Evolutionary conservation across 2,888 invertebrate genomes (phyloP).

Genomic region (Torymus aiolomorphi): DNA sequence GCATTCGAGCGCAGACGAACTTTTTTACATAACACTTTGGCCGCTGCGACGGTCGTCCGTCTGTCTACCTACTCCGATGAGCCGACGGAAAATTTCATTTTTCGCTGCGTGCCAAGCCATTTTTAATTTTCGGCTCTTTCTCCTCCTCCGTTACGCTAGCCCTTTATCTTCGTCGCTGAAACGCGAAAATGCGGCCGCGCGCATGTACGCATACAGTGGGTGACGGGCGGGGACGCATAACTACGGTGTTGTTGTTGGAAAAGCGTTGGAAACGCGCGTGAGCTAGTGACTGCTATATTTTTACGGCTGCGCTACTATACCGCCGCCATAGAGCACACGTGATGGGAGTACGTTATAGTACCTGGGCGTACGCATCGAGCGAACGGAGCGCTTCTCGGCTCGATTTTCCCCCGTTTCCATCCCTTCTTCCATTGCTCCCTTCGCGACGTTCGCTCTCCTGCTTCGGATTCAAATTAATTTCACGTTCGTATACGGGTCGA

Average conservation of each 20-base stretch:
- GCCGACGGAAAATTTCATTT: not conserved
- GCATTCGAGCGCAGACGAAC: slow-evolving; percentile 18
- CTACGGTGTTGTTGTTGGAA: not conserved
- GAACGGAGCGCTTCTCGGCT: slow-evolving; percentile 35
- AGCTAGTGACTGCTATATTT: slow-evolving; percentile 57
- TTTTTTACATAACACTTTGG: slow-evolving; percentile 42
- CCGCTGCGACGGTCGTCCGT: not conserved
- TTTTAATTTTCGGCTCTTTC: slow-evolving; percentile 21
- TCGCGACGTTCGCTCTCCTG: not conserved
- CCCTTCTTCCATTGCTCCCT: slow-evolving; percentile 34
- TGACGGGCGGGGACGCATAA: not conserved
- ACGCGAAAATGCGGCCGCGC: not conserved
- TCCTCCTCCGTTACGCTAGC: not conserved
- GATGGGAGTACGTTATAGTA: slow-evolving; percentile 59
- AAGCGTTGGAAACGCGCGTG: not conserved
- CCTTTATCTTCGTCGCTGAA: not conserved
- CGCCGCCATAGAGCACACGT: slow-evolving; percentile 57
- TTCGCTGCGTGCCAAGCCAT: not conserved
- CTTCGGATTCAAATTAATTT: slow-evolving; percentile 62
- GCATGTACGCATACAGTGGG: not conserved
- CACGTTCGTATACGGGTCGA: slow-evolving; percentile 55
- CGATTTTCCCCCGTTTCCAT: slow-evolving; percentile 37
- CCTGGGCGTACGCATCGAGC: slow-evolving; percentile 1
- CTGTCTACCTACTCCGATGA: not conserved
- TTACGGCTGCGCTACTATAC: slow-evolving; percentile 48